Base-by-base conservation (phyloP, 2,888 invertebrate species). In the Temnothorax ravouxi region DNA sequence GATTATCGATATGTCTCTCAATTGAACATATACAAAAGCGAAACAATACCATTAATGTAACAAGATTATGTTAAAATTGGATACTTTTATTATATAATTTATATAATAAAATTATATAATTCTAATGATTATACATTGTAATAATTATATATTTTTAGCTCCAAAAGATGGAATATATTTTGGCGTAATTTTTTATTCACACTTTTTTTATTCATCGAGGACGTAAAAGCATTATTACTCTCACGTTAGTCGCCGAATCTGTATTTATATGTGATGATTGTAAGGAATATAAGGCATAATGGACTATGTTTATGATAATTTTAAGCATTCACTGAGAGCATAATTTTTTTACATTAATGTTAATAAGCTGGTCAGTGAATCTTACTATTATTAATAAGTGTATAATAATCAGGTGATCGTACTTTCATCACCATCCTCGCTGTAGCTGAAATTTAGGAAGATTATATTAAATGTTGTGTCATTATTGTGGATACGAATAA, bases 321-420 rank as follows among this genome's bases (percentile, higher is more conserved):
- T 66, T 89, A 87, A 85, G 84, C 47, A 76, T 67, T 64, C 62
- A 79, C 84, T 47, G 85, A 86, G 85, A 84, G 59, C 59, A 88
- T 87, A 87, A 91, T 90, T 91, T 91, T 91, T 91, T 79, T 91
- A 90, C 89, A 81, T 89, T 87, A 86, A 90, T 89, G 88, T 90
- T 91, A 85, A 84, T 86, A 88, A 86, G 86, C 86, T 88, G 86
- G 88, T 91, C 88, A 88, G 89, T 91, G 87, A 89, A 89, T 61
- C 81, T 85, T 69, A 82, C 56, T 61, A 82, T 64, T 85, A 85
- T 52, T 61, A 59, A 84, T 75, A 34, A 25, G n/a, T 85, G 64
- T 79, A 86, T 82, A 75, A 83, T 44, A 74, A 34, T n/a, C 34
- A 47, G 61, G 66, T 84, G 66, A 83, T 77, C 56, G 18, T 50